Conservation (phyloP, 2,797 vertebrate genomes). For the Lagodon rhomboides region DNA sequence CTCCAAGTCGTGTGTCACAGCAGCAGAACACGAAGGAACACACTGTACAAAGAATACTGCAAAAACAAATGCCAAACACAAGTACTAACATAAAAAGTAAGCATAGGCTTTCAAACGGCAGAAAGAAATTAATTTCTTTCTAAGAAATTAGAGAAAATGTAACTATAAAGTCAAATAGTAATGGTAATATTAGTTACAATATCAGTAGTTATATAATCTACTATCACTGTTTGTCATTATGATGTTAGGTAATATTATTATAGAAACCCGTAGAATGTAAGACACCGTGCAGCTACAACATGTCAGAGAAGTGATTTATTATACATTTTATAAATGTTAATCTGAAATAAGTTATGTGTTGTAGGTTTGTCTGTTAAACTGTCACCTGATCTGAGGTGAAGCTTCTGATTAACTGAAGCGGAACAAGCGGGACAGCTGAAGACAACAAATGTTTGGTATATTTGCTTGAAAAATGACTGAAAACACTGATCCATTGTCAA, state of each 20-base stretch:
- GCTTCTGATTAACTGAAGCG: not conserved
- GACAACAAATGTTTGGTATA: not conserved
- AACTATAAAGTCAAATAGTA: not conserved
- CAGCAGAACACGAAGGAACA: not conserved
- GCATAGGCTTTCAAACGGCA: no score
- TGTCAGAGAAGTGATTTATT: not conserved
- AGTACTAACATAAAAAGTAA: not conserved
- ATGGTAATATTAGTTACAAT: not conserved
- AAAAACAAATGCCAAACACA: no score
- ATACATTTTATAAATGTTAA: not conserved
- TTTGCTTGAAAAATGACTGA: not conserved
- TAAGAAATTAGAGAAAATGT: not conserved
- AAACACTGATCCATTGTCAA: no score
- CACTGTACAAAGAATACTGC: not conserved
- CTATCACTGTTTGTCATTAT: not conserved
- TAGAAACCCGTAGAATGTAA: not conserved
- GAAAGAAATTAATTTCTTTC: no score
- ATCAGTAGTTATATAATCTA: not conserved
- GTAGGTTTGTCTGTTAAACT: not conserved
- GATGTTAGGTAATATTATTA: not conserved
- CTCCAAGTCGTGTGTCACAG: not conserved
- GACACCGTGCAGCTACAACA: not conserved
- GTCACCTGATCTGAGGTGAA: not conserved
- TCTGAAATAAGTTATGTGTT: not conserved
- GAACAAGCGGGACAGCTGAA: not conserved